Evolutionary conservation across 2,113 vertebrate species (phyloP), one percentile per base, ranked within the genome.

Genomic region (Corythoichthys haematopterus): DNA sequence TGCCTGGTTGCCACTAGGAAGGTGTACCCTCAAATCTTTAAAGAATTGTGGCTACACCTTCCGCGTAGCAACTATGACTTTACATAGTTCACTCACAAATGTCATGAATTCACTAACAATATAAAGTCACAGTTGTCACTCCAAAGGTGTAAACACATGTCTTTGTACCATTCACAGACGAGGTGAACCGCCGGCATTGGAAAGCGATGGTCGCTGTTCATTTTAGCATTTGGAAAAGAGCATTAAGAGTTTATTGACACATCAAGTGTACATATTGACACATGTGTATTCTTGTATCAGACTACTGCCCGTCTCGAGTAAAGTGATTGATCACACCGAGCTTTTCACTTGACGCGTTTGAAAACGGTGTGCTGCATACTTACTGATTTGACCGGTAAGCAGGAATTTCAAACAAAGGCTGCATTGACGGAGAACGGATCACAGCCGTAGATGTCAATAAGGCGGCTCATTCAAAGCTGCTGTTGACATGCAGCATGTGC

Each of bases 191-290:
- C 20, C 20, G 20, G 20, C 20, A 28, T 28, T 28, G 20, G 20
- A 28, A 57, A 57, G 33, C 2, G 1, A 13, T 33, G 11, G 28
- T 55, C 52, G 3, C 53, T 2, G 11, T 2, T 61, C 70, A 70
- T 76, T 69, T 72, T 69, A 56, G 5, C 51, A 14, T 59, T 50
- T 50, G 80, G 76, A 80, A 79, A 71, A 40, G 57, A 65, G 52
- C 43, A 16, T 12, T 79, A 76, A 84, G 80, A 52, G 78, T 75
- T 78, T 83, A 85, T 83, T 81, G 83, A 75, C 77, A 68, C 67
- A 80, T 77, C 69, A 78, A 48, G 73, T 76, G 60, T 74, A 65
- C 61, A 69, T 60, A 77, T 76, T 74, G 79, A 84, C 68, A 38
- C 65, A 63, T 28, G 51, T 33, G 20, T 66, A 53, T 53, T 40